phyloP scores from a whole-genome alignment of 2,888 invertebrate genomes.

The Exocentrus adspersus region DNA sequence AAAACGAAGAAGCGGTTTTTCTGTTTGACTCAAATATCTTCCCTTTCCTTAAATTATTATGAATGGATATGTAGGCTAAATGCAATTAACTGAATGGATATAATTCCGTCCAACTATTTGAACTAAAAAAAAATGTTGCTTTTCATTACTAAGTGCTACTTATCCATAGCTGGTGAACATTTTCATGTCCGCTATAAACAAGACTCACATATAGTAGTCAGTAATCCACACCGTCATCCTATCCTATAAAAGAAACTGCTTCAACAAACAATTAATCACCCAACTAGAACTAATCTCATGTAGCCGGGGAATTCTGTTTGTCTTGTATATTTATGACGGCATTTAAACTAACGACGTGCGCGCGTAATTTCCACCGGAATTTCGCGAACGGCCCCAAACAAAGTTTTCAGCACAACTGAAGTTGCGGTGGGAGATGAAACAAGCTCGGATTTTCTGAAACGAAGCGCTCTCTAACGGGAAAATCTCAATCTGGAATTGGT shows the following conservation, averaged over 20 bases:
- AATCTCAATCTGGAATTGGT: slow-evolving; percentile 38
- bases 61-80: neutral
- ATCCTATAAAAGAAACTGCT: slow-evolving; percentile 9
- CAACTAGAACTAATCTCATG: slow-evolving; percentile 9
- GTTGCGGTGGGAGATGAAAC: slow-evolving; percentile 26
- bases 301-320: neutral
- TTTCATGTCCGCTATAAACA: too few relatives aligned
- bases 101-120: too few relatives aligned
- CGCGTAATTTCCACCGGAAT: slow-evolving; percentile 16
- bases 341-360: slow-evolving; percentile 11
- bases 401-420: slow-evolving; percentile 25
- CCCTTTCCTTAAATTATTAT: neutral
- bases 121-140: neutral
- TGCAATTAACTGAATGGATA: too few relatives aligned
- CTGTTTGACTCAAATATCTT: too few relatives aligned
- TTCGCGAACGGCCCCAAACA: slow-evolving; percentile 20
- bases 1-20: too few relatives aligned
- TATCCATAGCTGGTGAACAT: too few relatives aligned
- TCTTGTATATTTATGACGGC: slow-evolving; percentile 8
- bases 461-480: slow-evolving; percentile 40
- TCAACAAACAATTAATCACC: slow-evolving; percentile 16
- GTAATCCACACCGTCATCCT: neutral
- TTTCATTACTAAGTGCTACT: too few relatives aligned
- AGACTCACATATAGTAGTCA: slow-evolving; percentile 20
- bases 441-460: slow-evolving; percentile 30